Evolutionary conservation across 2,888 invertebrate species (phyloP).

Genomic region (Tetanocera ferruginea): DNA sequence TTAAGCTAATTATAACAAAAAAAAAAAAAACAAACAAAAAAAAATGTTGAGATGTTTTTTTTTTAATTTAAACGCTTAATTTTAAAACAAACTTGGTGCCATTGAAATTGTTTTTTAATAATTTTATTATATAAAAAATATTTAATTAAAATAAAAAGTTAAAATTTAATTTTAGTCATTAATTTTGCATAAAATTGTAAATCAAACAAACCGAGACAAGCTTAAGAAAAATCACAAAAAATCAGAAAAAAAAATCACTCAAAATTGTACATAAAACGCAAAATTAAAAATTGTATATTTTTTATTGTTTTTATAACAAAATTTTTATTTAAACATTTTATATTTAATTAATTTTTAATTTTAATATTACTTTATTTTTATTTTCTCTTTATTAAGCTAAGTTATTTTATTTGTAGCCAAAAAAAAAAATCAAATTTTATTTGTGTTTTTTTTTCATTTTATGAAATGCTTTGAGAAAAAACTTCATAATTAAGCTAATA

Average conservation of each 20-base stretch:
- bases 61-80: neutral
- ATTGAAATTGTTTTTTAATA: neutral
- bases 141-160: neutral
- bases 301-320: conserved; percentile 10
- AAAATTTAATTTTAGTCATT: neutral
- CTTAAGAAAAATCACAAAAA: neutral
- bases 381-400: neutral
- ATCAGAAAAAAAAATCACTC: neutral
- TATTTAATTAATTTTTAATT: neutral
- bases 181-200: conserved; percentile 14
- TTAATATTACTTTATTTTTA: neutral
- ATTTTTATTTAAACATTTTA: neutral
- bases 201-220: conserved; percentile 11
- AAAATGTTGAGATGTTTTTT: conserved; percentile 47
- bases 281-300: conserved; percentile 17
- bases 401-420: conserved; percentile 11
- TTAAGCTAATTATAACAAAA: neutral
- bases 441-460: neutral
- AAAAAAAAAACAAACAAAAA: neutral
- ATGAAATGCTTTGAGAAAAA: conserved; percentile 19
- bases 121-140: neutral
- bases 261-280: conserved; percentile 16
- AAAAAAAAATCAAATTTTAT: neutral
- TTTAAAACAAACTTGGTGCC: conserved; percentile 17
- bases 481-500: neutral